Conservation (phyloP, 2,113 vertebrate species). For the Neotragus moschatus region DNA sequence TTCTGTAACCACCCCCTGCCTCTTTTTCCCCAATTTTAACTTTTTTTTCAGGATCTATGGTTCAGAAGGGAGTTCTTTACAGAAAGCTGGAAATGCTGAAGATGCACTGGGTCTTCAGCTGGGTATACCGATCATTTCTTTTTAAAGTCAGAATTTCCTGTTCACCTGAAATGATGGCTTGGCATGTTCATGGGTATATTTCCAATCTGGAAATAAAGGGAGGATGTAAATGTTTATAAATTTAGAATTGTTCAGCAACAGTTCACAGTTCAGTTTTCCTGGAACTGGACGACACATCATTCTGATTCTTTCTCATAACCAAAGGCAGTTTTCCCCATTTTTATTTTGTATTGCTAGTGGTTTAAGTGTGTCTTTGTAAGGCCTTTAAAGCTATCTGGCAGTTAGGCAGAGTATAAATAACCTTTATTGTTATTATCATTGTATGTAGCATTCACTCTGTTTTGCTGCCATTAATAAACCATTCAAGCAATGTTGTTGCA, state of each 20-base stretch:
- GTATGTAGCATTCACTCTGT: slow-evolving; percentile 82
- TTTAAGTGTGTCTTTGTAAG: slow-evolving; percentile 73
- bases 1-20: not conserved
- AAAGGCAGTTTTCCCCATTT: slow-evolving; percentile 56
- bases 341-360: slow-evolving; percentile 73
- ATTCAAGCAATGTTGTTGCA: slow-evolving; percentile 82
- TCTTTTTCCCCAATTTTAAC: not conserved
- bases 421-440: slow-evolving; percentile 85
- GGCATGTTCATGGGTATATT: not conserved
- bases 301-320: slow-evolving; percentile 57
- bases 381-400: slow-evolving; percentile 68
- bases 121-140: not conserved
- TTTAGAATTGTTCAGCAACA: not conserved
- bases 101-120: not conserved
- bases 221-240: not conserved
- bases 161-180: slow-evolving; percentile 23
- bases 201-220: not conserved
- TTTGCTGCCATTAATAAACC: slow-evolving; percentile 84
- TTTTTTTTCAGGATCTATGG: not conserved
- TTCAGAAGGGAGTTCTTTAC: not conserved
- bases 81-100: not conserved
- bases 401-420: slow-evolving; percentile 82
- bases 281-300: not conserved
- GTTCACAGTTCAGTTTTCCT: not conserved
- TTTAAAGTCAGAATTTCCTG: not conserved